Evolutionary conservation across 2,888 invertebrate species (phyloP), one percentile per base, ranked within the genome.

Genomic region (Cheilosia impressa): DNA sequence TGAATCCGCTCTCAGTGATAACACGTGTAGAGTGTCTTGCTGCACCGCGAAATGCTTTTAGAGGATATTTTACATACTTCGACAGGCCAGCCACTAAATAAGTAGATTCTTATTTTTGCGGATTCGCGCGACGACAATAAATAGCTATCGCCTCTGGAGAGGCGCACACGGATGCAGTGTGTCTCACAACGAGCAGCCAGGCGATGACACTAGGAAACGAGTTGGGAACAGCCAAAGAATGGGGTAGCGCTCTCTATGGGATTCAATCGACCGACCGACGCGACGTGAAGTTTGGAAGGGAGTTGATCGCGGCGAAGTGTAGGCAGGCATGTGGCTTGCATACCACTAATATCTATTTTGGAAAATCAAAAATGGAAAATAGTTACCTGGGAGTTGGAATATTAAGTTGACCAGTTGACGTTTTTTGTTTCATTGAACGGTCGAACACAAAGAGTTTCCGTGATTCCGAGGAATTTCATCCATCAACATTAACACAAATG

Each of bases 1-100:
- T 88, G 88, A 87, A 88, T 88, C 87, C 87, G 79, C 85, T 87
- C 78, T 88, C 85, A 82, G 87, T 87, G 88, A 88, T 88, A 88
- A 88, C 88, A 88, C 88, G 82, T 88, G 88, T 88, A 83, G 62
- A 78, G 69, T 72, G 81, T 72, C 77, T 77, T 77, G 87, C 78
- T 79, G 77, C 81, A 87, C 75, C 78, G 87, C 87, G 66, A 88
- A 88, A 88, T 88, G 88, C 88, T 85, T 87, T 87, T 88, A 87
- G 82, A 87, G 71, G 75, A 84, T 80, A 84, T 84, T 84, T 84
- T 84, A 84, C 84, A 84, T 84, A 84, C 84, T 84, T 84, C 84
- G 84, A 84, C 84, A 84, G 84, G 79, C 79, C 53, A 66, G 75
- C 84, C 79, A 79, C 84, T 79, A 84, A 84, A 80, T 84, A 84